Conservation (phyloP, 1,140 invertebrate species). For the Aethina tumida region DNA sequence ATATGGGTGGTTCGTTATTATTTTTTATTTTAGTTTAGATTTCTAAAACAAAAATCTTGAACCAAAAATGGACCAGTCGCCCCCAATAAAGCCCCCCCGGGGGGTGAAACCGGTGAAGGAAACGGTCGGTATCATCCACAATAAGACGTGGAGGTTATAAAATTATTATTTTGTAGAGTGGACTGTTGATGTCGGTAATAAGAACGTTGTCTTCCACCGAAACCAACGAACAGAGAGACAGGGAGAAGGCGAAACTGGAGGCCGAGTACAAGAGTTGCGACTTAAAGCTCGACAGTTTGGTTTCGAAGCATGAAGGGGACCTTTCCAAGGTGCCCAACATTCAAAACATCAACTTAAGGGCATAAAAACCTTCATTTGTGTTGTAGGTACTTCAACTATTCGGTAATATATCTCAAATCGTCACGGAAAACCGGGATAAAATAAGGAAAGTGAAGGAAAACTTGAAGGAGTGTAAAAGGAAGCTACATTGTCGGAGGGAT, state of each 20-base stretch:
- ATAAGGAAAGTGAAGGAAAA: conserved; percentile 81
- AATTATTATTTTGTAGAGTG: conserved; percentile 51
- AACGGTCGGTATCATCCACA: conserved; percentile 60
- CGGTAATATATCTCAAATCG: conserved; percentile 62
- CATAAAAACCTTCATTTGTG: conserved; percentile 5
- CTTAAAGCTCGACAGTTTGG: conserved; percentile 74
- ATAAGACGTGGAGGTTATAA: conserved; percentile 9
- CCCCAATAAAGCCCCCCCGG: conserved; percentile 69
- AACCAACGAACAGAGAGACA: conserved; percentile 88
- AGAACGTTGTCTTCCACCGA: conserved; percentile 83
- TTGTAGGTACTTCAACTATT: conserved; percentile 55
- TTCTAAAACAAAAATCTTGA: no score
- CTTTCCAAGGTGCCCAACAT: conserved; percentile 61
- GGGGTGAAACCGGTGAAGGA: conserved; percentile 73
- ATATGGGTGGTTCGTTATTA: no score
- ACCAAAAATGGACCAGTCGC: conserved; percentile 32
- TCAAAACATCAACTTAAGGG: background rate
- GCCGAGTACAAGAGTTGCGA: conserved; percentile 89
- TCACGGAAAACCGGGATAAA: conserved; percentile 70
- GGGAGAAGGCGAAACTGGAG: conserved; percentile 88
- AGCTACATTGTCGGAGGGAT: conserved; percentile 83
- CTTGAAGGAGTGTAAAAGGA: conserved; percentile 78
- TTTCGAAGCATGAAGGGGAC: conserved; percentile 80
- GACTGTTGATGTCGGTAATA: conserved; percentile 86
- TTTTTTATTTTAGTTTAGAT: no score